phyloP scores from a whole-genome alignment of 2,797 vertebrate species.

The Sphaeramia orbicularis region DNA sequence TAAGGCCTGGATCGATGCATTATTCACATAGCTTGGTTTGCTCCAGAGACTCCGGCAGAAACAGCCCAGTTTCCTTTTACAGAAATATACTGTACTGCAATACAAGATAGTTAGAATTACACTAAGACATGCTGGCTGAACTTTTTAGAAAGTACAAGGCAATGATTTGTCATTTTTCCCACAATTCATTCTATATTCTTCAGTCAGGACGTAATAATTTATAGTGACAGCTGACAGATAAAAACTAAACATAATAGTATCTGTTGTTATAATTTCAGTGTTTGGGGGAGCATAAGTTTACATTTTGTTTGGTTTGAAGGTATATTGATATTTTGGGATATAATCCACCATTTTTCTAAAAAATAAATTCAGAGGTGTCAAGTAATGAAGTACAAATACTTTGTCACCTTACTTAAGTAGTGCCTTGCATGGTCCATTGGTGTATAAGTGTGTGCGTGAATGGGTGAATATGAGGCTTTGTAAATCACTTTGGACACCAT shows the following conservation, averaged over 20 bases:
- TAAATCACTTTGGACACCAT: no score
- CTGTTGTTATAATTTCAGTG: neutral
- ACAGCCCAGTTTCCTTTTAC: conserved; percentile 45
- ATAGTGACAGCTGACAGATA: no score
- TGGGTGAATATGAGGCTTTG: no score
- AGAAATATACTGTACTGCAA: conserved; percentile 18
- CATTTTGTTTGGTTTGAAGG: neutral
- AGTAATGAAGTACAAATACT: no score
- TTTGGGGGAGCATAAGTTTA: neutral
- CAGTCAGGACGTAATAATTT: no score
- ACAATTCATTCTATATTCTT: neutral
- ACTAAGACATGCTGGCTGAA: conserved; percentile 18
- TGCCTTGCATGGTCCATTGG: no score
- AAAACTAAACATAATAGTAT: no score
- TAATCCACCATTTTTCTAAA: neutral
- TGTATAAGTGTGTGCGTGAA: no score
- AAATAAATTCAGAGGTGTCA: conserved; percentile 13
- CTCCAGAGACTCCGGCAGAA: conserved; percentile 40
- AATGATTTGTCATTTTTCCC: conserved; percentile 9
- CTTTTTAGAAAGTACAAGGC: conserved; percentile 7
- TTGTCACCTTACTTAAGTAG: no score
- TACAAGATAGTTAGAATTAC: conserved; percentile 21
- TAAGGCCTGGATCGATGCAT: conserved; percentile 72
- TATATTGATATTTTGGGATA: neutral
- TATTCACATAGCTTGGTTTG: conserved; percentile 74